Evolutionary conservation across 2,888 invertebrate genomes (phyloP), one percentile per base, ranked within the genome.

Genomic region (Norana najaformis): DNA sequence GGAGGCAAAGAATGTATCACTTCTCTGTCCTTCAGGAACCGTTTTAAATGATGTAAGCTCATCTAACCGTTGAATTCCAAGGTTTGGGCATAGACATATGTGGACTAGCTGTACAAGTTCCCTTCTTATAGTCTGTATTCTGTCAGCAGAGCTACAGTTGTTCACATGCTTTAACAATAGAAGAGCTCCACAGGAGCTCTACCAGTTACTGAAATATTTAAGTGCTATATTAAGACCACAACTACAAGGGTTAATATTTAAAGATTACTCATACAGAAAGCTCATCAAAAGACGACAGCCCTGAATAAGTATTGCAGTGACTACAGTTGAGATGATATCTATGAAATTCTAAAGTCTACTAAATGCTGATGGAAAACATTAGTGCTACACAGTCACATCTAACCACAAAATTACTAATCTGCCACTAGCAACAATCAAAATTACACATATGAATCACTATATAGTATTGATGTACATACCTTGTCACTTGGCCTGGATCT

Each of bases 401-500:
- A 11, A 69, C 69, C 8, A 69, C 20, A 11, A 18, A 18, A 16
- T 16, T 6, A 16, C 30, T 4, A 53, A 69, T 16, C 14, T 5
- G 23, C 23, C 23, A 47, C 20, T 47, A 47, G 2, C 3, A 47
- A 47, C 23, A 47, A 16, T 23, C 30, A 69, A 69, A 69, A 69
- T n/a, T n/a, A 69, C 16, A n/a, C n/a, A 69, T n/a, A n/a, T n/a
- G 30, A 69, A 30, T n/a, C 8, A n/a, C 47, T n/a, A 53, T 53
- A 53, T 53, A 69, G 8, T 69, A 69, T n/a, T n/a, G n/a, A 69
- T n/a, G 30, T n/a, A 69, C 11, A 69, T 69, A 69, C 69, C 69
- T 30, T 69, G n/a, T 69, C 69, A n/a, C 69, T n/a, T 69, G 69
- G 69, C 69, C 69, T 69, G 69, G 69, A 69, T 69, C 69, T 69